Conservation (phyloP, 2,113 vertebrate species). For the Podarcis raffonei region DNA sequence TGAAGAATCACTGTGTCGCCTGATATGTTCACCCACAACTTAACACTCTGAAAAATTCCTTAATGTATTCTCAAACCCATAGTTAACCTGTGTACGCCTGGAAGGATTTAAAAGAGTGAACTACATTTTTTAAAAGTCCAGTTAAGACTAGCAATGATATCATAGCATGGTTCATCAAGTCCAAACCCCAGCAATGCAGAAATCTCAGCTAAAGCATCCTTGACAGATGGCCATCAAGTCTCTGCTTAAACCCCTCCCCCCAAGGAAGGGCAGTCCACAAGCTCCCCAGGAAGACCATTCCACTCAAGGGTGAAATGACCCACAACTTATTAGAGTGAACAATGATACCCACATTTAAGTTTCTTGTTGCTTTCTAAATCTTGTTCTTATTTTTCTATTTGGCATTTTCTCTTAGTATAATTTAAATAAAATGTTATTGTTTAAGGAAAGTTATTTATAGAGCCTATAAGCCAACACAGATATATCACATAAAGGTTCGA, state of each 20-base stretch:
- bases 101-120: neutral
- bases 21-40: too few species aligned
- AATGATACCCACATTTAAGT: neutral
- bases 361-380: neutral
- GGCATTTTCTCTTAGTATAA: neutral
- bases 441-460: neutral
- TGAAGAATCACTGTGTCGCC: too few species aligned
- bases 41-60: neutral
- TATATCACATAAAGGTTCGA: neutral
- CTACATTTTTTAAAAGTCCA: neutral
- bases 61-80: neutral
- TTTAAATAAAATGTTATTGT: neutral
- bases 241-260: too few species aligned
- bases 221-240: too few species aligned
- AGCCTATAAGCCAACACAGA: neutral
- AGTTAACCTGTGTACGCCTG: neutral
- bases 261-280: too few species aligned
- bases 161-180: too few species aligned
- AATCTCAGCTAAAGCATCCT: too few species aligned
- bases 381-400: neutral
- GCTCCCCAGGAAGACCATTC: neutral
- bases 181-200: too few species aligned
- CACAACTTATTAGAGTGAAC: slow-evolving; percentile 12
- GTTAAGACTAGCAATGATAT: neutral
- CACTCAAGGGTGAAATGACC: neutral